Evolutionary conservation across 2,797 vertebrate species (phyloP), one percentile per base, ranked within the genome.

Genomic region (Myoxocephalus aenaeus): DNA sequence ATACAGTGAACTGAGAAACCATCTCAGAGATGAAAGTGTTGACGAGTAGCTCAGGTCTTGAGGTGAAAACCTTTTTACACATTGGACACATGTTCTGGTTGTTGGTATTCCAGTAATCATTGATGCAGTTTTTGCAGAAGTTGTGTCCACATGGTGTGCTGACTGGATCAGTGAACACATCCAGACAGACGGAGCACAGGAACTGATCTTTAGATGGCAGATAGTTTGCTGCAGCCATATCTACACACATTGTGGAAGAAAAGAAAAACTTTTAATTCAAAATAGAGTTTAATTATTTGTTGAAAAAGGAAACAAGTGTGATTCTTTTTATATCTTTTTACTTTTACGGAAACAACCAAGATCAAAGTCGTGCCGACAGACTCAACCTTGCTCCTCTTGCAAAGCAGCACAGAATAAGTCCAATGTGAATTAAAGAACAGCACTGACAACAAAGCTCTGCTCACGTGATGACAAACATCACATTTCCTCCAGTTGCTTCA

Each of bases 121-220:
- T 14, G 54, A 78, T 71, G 54, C 75, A 78, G 25, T 3, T 20
- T 7, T 58, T 65, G 25, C 75, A 71, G 75, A 78, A 78, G 62
- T 78, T 78, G 75, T 78, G 75, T 67, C 67, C 75, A 59, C 75
- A 78, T 38, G 75, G 4, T 46, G 11, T 70, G 20, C 0, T 14
- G 65, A 73, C 70, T 12, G 68, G 75, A 50, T 70, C 38, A 69
- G 22, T 56, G 40, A 73, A 69, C n/a, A 79, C 57, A 22, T 73
- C 38, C 54, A 73, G 64, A 71, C 75, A 77, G 74, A 76, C 63
- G 74, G 66, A 70, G 59, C 74, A 77, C 38, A 70, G 74, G 0
- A 70, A 70, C 32, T 70, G 75, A 13, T 65, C 67, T n/a, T 70
- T 54, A 27, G 38, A 46, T 1, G 0, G n/a, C 13, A n/a, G 20